Conservation (phyloP, 2,888 invertebrate genomes). For the Dasysyrphus tricinctus region DNA sequence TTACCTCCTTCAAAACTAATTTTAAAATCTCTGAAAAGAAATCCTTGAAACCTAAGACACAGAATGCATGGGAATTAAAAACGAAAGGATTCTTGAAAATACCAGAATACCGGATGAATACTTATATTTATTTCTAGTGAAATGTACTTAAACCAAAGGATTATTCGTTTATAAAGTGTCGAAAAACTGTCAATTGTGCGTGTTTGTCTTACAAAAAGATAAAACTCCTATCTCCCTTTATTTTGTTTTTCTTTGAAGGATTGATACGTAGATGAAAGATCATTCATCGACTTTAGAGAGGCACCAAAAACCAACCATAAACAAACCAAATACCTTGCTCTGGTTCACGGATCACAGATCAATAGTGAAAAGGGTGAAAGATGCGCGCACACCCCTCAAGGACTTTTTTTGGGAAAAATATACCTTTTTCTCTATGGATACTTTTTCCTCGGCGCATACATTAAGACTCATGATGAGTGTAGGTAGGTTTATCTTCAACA, state of each 20-base stretch:
- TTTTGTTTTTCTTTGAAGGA: neutral
- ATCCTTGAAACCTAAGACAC: slow-evolving; percentile 4
- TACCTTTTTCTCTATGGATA: neutral
- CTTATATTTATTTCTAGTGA: slow-evolving; percentile 22
- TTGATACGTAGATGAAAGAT: slow-evolving; percentile 17
- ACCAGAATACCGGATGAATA: slow-evolving; percentile 8
- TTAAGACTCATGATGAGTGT: neutral
- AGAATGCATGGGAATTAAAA: neutral
- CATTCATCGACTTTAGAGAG: slow-evolving; percentile 15
- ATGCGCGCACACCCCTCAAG: slow-evolving; percentile 48
- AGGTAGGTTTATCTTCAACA: neutral
- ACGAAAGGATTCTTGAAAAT: slow-evolving; percentile 26
- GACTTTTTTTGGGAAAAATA: neutral
- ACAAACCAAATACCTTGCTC: neutral
- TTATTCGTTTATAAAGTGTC: slow-evolving; percentile 45
- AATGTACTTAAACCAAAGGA: slow-evolving; percentile 52
- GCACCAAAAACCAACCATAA: neutral
- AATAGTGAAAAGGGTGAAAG: slow-evolving; percentile 56
- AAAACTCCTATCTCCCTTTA: neutral
- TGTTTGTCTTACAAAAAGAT: slow-evolving; percentile 3
- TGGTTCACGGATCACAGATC: slow-evolving; percentile 28
- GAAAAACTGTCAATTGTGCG: slow-evolving; percentile 22
- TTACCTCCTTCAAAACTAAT: slow-evolving; percentile 33
- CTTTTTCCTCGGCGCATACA: neutral
- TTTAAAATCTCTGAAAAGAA: neutral